A percentile compares a stretch with the other conserved stretches of the same genome.
Conservation (phyloP, 2,888 invertebrate genomes). For the Ommatoiulus sabulosus region DNA sequence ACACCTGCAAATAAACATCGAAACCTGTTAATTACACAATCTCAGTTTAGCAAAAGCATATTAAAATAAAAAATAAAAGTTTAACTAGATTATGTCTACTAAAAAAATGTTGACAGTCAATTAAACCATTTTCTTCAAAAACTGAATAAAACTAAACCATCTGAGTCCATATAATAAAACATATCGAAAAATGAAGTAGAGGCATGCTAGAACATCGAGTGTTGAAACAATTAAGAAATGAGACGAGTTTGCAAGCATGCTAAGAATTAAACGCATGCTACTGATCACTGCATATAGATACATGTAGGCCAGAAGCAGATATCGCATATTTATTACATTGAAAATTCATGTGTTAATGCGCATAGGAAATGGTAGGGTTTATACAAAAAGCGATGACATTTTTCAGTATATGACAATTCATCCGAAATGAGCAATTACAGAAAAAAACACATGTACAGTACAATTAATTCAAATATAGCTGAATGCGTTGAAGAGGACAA, state of each 20-base stretch:
- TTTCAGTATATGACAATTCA: not conserved
- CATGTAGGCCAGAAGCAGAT: not conserved
- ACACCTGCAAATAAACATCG: constrained; percentile 51
- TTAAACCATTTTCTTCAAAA: not conserved
- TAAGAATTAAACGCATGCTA: not conserved
- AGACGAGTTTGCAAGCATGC: not conserved
- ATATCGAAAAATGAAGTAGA: not conserved
- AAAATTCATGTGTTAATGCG: not conserved
- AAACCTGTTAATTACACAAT: not conserved
- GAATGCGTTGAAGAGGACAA: too few relatives aligned
- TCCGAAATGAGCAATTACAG: too few relatives aligned
- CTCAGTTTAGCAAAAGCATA: not conserved
- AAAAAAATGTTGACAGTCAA: not conserved
- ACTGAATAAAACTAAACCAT: not conserved
- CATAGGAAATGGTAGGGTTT: not conserved
- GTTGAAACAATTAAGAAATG: not conserved
- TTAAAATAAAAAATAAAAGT: not conserved
- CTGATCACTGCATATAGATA: not conserved
- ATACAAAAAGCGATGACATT: too few relatives aligned
- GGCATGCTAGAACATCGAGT: not conserved
- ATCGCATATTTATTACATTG: not conserved
- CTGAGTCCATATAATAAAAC: not conserved
- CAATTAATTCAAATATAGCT: too few relatives aligned
- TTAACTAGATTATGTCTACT: not conserved
- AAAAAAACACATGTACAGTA: too few relatives aligned